Evolutionary conservation across 2,797 vertebrate genomes (phyloP).

Genomic region (Acanthiza pusilla): DNA sequence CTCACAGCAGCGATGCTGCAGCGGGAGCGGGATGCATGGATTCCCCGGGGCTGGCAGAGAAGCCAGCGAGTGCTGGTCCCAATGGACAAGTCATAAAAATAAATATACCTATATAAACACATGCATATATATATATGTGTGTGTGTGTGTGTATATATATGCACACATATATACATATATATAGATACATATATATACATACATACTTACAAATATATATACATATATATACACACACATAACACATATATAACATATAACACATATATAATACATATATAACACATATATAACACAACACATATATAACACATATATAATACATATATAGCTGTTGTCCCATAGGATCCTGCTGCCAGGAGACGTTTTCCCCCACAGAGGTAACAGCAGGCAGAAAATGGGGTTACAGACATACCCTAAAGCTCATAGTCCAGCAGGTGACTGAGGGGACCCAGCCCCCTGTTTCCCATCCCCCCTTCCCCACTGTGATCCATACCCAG

Average conservation of each 20-base stretch:
- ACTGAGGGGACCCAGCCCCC: not conserved
- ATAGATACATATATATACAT: too few species aligned
- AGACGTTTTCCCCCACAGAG: not conserved
- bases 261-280: too few species aligned
- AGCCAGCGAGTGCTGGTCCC: not conserved
- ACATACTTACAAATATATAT: too few species aligned
- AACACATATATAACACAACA: too few species aligned
- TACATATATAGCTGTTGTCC: not conserved
- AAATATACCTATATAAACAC: not conserved
- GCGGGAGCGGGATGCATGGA: not conserved
- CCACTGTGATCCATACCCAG: rapidly evolving
- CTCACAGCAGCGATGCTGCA: not conserved
- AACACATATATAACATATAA: too few species aligned
- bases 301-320: too few species aligned
- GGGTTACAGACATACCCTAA: too few species aligned
- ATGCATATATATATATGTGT: too few species aligned
- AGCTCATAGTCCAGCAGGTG: rapidly evolving
- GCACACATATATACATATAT: too few species aligned
- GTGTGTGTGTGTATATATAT: too few species aligned
- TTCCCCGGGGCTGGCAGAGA: not conserved
- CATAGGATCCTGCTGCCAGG: not conserved
- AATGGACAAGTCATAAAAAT: rapidly evolving
- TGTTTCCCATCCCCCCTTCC: not conserved
- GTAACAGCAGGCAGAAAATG: not conserved
- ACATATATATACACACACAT: too few species aligned